phyloP scores from a whole-genome alignment of 53 echinoderm and acorn worm species.

The Paracentrotus lividus region DNA sequence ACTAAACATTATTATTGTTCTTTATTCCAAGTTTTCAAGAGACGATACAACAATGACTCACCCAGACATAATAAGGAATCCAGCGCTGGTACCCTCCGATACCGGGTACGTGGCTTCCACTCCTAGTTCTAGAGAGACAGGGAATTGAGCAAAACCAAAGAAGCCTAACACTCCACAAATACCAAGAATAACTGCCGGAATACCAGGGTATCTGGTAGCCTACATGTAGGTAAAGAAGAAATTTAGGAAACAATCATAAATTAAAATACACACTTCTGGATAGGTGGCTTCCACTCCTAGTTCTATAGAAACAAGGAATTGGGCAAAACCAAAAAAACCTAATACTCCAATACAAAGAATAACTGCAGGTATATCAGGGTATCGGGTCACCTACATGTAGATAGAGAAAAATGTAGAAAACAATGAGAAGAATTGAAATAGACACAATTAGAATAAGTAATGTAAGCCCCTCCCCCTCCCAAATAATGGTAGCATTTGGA shows the following conservation, averaged over 20 bases:
- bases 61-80: conserved; percentile 94
- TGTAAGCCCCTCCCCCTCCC: no score
- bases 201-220: conserved; percentile 64
- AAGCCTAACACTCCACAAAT: conserved; percentile 77
- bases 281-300: conserved; percentile 95
- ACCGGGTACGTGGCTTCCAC: conserved; percentile 95
- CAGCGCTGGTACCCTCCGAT: conserved; percentile 91
- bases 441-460: no score
- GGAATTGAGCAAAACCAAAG: conserved; percentile 89
- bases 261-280: conserved; percentile 51
- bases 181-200: conserved; percentile 53
- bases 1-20: no score
- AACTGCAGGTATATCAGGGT: conserved; percentile 1
- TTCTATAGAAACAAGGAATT: conserved; percentile 85
- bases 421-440: no score
- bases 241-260: no score
- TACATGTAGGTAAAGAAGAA: no score
- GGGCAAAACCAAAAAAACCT: conserved; percentile 92
- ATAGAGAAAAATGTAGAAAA: no score
- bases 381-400: conserved; percentile 73
- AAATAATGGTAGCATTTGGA: no score
- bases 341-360: conserved; percentile 69
- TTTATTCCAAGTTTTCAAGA: no score
- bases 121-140: conserved; percentile 89
- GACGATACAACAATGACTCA: conserved; percentile 47